phyloP scores from a whole-genome alignment of 2,888 invertebrate genomes.

The Tetragnatha montana region DNA sequence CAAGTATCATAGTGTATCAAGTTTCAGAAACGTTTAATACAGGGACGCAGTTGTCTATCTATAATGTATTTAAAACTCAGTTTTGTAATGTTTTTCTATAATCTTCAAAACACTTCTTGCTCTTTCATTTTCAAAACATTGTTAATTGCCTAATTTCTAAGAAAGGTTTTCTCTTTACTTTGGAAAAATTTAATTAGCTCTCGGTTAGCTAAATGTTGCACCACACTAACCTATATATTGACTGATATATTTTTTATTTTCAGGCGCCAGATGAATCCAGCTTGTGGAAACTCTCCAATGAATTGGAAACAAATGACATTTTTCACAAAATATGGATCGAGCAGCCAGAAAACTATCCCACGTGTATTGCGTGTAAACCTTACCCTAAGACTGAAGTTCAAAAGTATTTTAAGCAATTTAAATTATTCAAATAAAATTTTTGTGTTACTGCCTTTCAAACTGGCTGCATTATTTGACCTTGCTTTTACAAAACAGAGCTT shows the following conservation, averaged over 20 bases:
- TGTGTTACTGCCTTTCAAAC: background rate
- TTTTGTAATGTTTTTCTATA: too few species aligned
- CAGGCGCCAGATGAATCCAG: constrained; percentile 68
- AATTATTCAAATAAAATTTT: constrained; percentile 81
- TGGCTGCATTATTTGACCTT: background rate
- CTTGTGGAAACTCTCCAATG: constrained; percentile 64
- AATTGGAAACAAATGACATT: constrained; percentile 84
- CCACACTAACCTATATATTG: constrained; percentile 4
- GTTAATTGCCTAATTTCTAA: too few species aligned
- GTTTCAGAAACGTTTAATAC: too few species aligned
- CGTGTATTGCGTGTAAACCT: constrained; percentile 94
- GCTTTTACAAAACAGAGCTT: too few species aligned
- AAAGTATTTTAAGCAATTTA: constrained; percentile 89
- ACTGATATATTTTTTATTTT: background rate
- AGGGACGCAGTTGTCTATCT: too few species aligned
- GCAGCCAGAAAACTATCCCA: constrained; percentile 96
- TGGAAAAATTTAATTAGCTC: too few species aligned
- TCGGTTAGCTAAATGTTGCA: too few species aligned
- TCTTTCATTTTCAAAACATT: too few species aligned
- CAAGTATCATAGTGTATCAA: too few species aligned
- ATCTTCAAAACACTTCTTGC: too few species aligned
- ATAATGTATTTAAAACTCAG: too few species aligned
- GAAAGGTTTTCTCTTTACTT: too few species aligned
- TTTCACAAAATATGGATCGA: constrained; percentile 96
- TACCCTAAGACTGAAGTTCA: constrained; percentile 90